Base-by-base conservation (phyloP, 2,113 vertebrate species). In the Brachirus orientalis region DNA sequence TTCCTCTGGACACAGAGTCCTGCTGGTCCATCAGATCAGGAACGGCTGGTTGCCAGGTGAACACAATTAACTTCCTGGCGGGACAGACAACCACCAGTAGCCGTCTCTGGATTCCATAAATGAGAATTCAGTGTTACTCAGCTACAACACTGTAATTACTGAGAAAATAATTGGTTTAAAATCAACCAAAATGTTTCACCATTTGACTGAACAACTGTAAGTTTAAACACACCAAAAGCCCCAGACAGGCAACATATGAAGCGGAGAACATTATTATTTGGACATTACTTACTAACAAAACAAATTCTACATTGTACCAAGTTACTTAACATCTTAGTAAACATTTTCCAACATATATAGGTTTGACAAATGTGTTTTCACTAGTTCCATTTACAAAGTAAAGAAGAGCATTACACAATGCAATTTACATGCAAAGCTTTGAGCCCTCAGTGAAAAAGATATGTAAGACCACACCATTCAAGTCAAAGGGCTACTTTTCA, bases 351-450 rank as follows among this genome's bases (percentile, higher is more conserved):
- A 83, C 57, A 85, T 54, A 70, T 78, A 80, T 28, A 76, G 28
- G 55, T 64, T 59, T 2, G 14, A 77, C 71, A 71, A 47, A 72
- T 62, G 59, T 63, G 41, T 69, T 72, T 82, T 79, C 58, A 83
- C 73, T 17, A 73, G 69, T 78, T 84, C 56, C 72, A 63, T 70
- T 83, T 36, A 84, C 79, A 81, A 77, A 65, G 54, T 41, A 69
- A 76, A 63, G 55, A 66, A 61, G 18, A 70, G 47, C 69, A 48
- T 70, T 57, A 86, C 71, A 84, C 58, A 51, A 71, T 83, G 60
- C 55, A 0, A 72, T 70, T 10, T 43, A 77, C 86, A 89, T 86
- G 83, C 90, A 89, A 84, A 80, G 77, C 69, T 70, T 75, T 47
- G 3, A 80, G 61, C 44, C 67, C 28, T 73, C 67, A 72, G 54